These are phyloP conservation scores for Biston stratarius DNA, from an alignment of 2,888 invertebrate genomes.

Conservation along the genomic window DNA sequence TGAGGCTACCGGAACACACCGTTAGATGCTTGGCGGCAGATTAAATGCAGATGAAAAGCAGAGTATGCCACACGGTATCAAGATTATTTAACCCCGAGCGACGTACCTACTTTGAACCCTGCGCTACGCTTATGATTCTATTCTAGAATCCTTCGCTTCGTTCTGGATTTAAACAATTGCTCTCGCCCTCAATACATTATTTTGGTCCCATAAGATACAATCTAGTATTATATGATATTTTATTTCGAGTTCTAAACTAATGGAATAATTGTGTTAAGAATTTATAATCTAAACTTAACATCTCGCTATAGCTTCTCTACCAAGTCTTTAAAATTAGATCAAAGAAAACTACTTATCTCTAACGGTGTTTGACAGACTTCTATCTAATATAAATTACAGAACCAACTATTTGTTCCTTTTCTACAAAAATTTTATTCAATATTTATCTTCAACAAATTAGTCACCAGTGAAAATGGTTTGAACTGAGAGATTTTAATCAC, in stretches of 20 bases:
- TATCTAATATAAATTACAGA: constrained; percentile 10
- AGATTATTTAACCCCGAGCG: no score
- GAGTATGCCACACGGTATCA: no score
- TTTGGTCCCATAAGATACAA: no score
- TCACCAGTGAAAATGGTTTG: constrained; percentile 5
- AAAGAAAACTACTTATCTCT: constrained; percentile 7
- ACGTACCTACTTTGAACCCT: no score
- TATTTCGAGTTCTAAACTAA: neutral
- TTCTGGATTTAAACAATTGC: no score
- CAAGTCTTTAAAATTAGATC: constrained; percentile 5
- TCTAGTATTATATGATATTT: neutral
- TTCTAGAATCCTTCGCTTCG: no score
- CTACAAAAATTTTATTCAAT: neutral
- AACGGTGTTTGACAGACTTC: neutral
- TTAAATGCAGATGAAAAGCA: no score
- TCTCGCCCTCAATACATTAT: no score
- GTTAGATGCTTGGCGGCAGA: no score
- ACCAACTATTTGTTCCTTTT: neutral
- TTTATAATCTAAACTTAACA: neutral
- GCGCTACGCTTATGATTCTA: no score
- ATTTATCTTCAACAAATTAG: constrained; percentile 7
- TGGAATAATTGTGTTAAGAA: neutral
- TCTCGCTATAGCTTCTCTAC: neutral
- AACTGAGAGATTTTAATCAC: neutral
- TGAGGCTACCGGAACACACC: no score